Evolutionary conservation across 53 echinoderm and acorn worm genomes (phyloP).

Genomic region (Pentamera pediparva): DNA sequence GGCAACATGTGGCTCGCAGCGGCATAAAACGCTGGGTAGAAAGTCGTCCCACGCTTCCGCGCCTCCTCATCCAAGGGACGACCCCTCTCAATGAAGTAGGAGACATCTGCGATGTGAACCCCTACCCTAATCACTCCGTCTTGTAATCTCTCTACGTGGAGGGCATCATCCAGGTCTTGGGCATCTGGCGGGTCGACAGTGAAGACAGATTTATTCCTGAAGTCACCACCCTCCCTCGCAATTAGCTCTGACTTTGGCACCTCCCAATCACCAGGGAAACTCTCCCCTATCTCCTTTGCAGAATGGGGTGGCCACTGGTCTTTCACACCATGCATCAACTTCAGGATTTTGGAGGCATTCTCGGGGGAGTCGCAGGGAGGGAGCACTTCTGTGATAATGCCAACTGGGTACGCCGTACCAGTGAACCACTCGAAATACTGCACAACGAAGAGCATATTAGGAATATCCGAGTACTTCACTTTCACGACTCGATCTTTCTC

Average conservation of each 20-base stretch:
- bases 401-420: conserved; percentile 56
- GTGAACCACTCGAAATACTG: conserved; percentile 60
- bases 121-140: conserved; percentile 48
- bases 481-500: conserved; percentile 23
- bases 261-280: conserved; percentile 49
- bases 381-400: conserved; percentile 63
- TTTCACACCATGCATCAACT: conserved; percentile 52
- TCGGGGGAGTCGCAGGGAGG: conserved; percentile 37
- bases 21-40: conserved; percentile 54
- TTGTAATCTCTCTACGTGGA: conserved; percentile 41
- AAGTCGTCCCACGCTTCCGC: conserved; percentile 56
- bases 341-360: conserved; percentile 54
- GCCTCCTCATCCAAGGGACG: conserved; percentile 55
- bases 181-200: conserved; percentile 67
- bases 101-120: conserved; percentile 83
- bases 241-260: conserved; percentile 50
- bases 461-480: conserved; percentile 51
- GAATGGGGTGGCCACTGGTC: conserved; percentile 47
- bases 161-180: conserved; percentile 79
- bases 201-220: conserved; percentile 41
- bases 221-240: conserved; percentile 37
- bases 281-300: conserved; percentile 15
- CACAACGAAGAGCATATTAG: conserved; percentile 63
- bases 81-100: conserved; percentile 28
- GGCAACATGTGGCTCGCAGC: conserved; percentile 80